Evolutionary conservation across 1,140 invertebrate species (phyloP).

Genomic region (Procambarus virginalis): DNA sequence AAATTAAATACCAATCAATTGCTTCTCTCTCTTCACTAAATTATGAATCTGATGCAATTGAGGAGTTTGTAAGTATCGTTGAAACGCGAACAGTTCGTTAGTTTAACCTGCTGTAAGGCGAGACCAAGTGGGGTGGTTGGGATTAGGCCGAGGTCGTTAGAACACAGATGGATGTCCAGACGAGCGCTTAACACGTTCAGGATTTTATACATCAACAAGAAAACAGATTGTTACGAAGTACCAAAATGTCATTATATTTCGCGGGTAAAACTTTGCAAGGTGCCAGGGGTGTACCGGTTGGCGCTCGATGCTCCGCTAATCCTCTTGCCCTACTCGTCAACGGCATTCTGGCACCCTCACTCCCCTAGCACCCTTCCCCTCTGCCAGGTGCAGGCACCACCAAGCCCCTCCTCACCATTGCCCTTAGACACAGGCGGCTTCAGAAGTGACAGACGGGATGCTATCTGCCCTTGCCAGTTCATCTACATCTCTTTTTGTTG

Average conservation of each 20-base stretch:
- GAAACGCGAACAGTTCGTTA: too few species aligned
- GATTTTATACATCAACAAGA: conserved; percentile 48
- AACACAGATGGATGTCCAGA: conserved; percentile 7
- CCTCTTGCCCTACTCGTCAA: neutral
- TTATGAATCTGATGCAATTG: too few species aligned
- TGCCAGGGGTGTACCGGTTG: conserved; percentile 10
- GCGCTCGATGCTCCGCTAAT: neutral
- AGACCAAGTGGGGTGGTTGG: too few species aligned
- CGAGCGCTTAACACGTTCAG: conserved; percentile 27
- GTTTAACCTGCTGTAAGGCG: too few species aligned
- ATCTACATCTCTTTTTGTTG: neutral
- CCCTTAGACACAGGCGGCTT: neutral
- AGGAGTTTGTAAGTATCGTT: too few species aligned
- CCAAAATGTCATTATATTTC: conserved; percentile 54
- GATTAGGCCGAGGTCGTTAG: too few species aligned
- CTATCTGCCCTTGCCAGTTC: neutral
- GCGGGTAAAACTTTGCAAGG: conserved; percentile 37
- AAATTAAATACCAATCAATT: too few species aligned
- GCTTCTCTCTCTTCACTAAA: too few species aligned
- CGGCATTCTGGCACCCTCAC: neutral
- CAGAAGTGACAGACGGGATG: conserved; percentile 10
- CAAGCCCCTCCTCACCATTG: neutral
- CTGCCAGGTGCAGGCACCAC: neutral
- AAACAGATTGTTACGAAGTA: conserved; percentile 44
- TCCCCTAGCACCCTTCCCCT: neutral